Evolutionary conservation across 2,797 vertebrate species (phyloP), one percentile per base, ranked within the genome.

Genomic region (Cyprinella venusta): DNA sequence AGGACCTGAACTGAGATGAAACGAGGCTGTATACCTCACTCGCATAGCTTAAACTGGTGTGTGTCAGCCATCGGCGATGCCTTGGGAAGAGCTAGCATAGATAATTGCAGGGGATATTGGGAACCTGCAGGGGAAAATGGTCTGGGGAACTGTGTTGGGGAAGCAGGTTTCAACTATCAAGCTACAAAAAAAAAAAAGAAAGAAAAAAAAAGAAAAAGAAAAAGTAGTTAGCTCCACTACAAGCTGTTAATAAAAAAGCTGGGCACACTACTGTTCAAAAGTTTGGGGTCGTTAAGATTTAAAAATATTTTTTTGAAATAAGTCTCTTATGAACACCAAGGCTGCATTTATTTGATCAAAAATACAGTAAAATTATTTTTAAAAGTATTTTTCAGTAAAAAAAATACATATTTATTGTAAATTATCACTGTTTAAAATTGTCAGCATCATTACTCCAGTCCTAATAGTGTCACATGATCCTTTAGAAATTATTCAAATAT

Each of bases 61-160:
- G 38, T 74, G 50, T 75, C 74, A 65, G 76, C 70, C 45, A 86
- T 54, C 42, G 76, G 85, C 72, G 15, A 79, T 83, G 85, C 84
- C 50, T 76, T 75, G 76, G 68, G 84, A 82, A 38, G 76, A 75
- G 76, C 65, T 69, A 61, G 69, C 26, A 16, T 52, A 54, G 26
- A 72, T 42, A 59, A 82, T 45, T 68, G 45, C 50, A 50, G 61
- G 79, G 61, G 45, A 70, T 48, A 82, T 54, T 65, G 76, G 45
- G 45, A 42, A 65, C 38, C 3, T 30, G 65, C 54, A 67, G 79
- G 30, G 21, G 40, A 81, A 69, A 70, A 54, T 16, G 54, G n/a
- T 36, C 54, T 61, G 36, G 36, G 30, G 38, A 45, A 76, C 1
- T 0, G 5, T 21, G 42, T 18, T 26, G 40, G 42, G n/a, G 68